Evolutionary conservation across 2,797 vertebrate genomes (phyloP).

Genomic region (Mycteria americana): DNA sequence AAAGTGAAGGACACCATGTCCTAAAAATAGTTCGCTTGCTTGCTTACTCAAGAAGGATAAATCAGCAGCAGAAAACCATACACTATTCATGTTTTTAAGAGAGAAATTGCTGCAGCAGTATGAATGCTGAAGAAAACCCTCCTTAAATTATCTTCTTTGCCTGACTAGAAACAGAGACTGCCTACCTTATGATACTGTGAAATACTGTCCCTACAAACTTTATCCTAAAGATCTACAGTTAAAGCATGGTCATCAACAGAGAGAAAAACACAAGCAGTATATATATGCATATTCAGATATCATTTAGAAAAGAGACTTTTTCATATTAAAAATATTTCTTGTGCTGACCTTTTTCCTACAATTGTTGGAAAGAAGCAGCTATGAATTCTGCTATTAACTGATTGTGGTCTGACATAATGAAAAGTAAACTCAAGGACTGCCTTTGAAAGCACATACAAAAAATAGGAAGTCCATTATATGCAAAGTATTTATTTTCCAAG

Average conservation of each 20-base stretch:
- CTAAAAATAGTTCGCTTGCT: background rate
- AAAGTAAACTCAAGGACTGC: background rate
- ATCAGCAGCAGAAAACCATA: background rate
- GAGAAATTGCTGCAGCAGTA: background rate
- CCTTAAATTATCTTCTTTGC: background rate
- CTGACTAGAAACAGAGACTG: background rate
- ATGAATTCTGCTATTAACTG: background rate
- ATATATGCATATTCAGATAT: background rate
- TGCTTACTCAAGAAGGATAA: background rate
- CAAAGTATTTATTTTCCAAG: background rate
- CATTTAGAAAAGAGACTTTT: background rate
- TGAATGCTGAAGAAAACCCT: background rate
- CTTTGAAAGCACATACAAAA: background rate
- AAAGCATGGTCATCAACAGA: background rate
- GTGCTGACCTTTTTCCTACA: background rate
- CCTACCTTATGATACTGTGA: background rate
- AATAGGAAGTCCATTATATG: background rate
- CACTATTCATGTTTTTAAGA: background rate
- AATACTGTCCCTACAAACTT: background rate
- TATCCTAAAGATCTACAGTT: background rate
- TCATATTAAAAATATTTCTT: background rate
- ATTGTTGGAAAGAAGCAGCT: background rate
- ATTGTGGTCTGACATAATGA: background rate
- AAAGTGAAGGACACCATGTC: background rate
- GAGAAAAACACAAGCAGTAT: background rate